A percentile compares a stretch with the other conserved stretches of the same genome.
Evolutionary conservation across 2,113 vertebrate genomes (phyloP).

Genomic region (Tamias sibiricus): DNA sequence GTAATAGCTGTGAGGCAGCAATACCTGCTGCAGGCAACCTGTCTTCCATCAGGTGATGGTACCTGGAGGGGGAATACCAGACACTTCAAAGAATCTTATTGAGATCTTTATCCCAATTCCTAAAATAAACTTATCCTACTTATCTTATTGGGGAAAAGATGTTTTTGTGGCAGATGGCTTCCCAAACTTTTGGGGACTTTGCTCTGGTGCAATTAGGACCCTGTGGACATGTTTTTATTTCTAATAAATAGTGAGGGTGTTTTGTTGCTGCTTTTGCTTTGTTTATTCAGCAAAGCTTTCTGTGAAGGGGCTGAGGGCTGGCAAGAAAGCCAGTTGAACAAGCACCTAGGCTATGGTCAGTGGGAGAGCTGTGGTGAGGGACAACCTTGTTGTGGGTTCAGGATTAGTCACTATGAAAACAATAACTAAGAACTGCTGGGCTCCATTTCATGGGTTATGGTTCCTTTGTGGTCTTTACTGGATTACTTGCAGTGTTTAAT

Average conservation of each 20-base stretch:
- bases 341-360: no score
- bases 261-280: no score
- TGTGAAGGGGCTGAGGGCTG: neutral
- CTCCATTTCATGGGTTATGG: neutral
- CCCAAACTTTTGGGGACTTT: no score
- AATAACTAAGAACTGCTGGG: neutral
- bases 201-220: neutral
- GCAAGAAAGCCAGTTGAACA: neutral
- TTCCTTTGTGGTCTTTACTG: neutral
- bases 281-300: neutral
- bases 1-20: neutral
- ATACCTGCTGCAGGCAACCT: fast-evolving
- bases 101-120: neutral
- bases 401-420: neutral
- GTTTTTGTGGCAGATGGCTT: neutral
- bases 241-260: no score
- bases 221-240: no score
- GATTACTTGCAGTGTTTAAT: neutral
- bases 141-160: neutral
- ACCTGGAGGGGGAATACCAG: fast-evolving
- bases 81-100: neutral
- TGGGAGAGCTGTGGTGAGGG: neutral
- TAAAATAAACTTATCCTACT: no score
- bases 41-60: no score
- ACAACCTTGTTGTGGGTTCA: no score